A percentile compares a stretch with the other conserved stretches of the same genome.
Evolutionary conservation across 92 coral and sea anemone species (phyloP).

Genomic region (Epizoanthus ramosus): DNA sequence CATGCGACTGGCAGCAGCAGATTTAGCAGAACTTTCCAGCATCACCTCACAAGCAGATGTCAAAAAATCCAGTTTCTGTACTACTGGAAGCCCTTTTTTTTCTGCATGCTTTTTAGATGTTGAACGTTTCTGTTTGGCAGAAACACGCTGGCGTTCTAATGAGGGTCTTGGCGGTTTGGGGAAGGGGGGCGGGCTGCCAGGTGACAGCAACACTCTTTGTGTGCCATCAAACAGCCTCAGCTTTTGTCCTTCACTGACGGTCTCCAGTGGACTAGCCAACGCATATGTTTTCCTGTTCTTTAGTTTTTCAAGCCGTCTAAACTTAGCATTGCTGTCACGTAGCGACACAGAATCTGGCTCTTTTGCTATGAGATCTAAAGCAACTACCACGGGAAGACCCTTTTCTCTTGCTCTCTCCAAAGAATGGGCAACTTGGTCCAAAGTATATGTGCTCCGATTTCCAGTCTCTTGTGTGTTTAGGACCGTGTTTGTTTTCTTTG

Average conservation of each 20-base stretch:
- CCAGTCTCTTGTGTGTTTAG: background rate
- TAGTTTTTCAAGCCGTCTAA: conserved; percentile 76
- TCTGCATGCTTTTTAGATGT: conserved; percentile 3
- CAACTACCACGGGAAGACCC: conserved; percentile 82
- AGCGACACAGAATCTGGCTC: conserved; percentile 40
- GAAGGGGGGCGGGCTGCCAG: conserved; percentile 36
- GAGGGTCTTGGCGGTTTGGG: conserved; percentile 38
- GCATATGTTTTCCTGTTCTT: conserved; percentile 87
- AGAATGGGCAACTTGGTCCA: conserved; percentile 85
- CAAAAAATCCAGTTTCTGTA: conserved; percentile 76
- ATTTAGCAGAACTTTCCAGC: conserved; percentile 46
- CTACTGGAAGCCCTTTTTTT: conserved; percentile 57
- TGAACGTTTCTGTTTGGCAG: conserved; percentile 8
- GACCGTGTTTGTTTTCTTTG: background rate
- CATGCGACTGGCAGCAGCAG: background rate
- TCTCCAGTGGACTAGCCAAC: conserved; percentile 85
- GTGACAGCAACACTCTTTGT: conserved; percentile 57
- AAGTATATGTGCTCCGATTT: conserved; percentile 87
- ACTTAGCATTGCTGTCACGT: conserved; percentile 50
- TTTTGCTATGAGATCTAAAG: conserved; percentile 66
- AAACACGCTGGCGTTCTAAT: conserved; percentile 13
- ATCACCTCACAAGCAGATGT: conserved; percentile 90
- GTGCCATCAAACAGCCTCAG: conserved; percentile 81
- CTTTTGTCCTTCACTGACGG: conserved; percentile 76
- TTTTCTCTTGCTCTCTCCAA: conserved; percentile 78